These are phyloP conservation scores for Dolomedes plantarius DNA, from an alignment of 2,888 invertebrate genomes.

Conservation along the genomic window DNA sequence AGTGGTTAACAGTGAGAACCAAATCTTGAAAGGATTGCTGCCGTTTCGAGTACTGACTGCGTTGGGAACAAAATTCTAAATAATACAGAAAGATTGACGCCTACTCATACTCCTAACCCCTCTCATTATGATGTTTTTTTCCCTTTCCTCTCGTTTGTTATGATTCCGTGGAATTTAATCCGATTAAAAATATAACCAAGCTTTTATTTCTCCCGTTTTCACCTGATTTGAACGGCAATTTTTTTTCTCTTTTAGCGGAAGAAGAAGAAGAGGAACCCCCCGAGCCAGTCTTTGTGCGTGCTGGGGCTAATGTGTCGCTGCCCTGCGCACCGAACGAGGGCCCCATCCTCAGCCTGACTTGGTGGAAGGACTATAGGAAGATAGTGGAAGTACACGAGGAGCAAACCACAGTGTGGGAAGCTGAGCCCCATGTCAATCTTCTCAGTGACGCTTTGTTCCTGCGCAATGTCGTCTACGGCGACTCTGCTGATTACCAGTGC, in stretches of 20 bases:
- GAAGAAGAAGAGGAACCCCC: constrained; percentile 51
- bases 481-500: constrained; percentile 73
- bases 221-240: too few relatives aligned
- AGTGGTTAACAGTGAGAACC: too few relatives aligned
- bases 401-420: constrained; percentile 71
- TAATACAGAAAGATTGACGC: too few relatives aligned
- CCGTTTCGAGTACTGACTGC: too few relatives aligned
- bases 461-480: constrained; percentile 62
- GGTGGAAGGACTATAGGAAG: constrained; percentile 73
- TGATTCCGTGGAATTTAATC: too few relatives aligned
- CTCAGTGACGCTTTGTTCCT: constrained; percentile 70
- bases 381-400: constrained; percentile 72
- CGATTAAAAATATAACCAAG: too few relatives aligned
- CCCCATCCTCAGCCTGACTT: constrained; percentile 67
- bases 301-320: constrained; percentile 71
- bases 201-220: too few relatives aligned
- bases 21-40: too few relatives aligned
- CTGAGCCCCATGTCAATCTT: constrained; percentile 70
- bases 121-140: too few relatives aligned
- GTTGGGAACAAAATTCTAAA: too few relatives aligned
- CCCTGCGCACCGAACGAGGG: constrained; percentile 52
- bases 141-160: too few relatives aligned
- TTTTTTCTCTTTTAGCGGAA: constrained; percentile 14
- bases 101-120: too few relatives aligned
- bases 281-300: constrained; percentile 66